These are phyloP conservation scores for Psammodynastes pulverulentus DNA, from an alignment of 2,113 vertebrate genomes.

Conservation along the genomic window DNA sequence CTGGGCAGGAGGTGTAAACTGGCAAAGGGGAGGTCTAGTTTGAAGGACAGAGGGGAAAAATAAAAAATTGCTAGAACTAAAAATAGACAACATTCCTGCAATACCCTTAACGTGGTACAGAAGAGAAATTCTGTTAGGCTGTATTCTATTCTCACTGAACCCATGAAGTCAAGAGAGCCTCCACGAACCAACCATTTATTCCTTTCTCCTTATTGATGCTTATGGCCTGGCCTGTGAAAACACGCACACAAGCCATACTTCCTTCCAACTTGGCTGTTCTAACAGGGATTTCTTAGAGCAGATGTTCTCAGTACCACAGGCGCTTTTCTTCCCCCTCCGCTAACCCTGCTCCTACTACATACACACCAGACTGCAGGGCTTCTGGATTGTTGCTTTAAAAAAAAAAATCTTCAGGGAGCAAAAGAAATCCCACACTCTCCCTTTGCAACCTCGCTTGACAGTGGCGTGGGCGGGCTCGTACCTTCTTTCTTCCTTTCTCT, in stretches of 20 bases:
- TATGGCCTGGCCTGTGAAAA: not conserved
- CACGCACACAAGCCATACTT: not conserved
- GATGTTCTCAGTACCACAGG: constrained; percentile 69
- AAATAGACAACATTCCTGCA: not conserved
- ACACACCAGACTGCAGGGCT: constrained; percentile 62
- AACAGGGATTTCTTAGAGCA: constrained; percentile 48
- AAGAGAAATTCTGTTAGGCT: too few species aligned
- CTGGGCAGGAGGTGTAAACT: not conserved
- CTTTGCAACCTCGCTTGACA: constrained; percentile 49
- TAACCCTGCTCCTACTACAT: constrained; percentile 65
- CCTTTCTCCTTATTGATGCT: not conserved
- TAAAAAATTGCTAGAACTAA: not conserved
- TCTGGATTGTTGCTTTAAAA: constrained; percentile 55
- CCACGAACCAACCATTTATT: not conserved
- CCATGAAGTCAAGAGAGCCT: not conserved
- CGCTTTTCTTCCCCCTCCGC: constrained; percentile 55
- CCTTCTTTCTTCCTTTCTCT: constrained; percentile 12
- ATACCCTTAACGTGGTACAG: not conserved
- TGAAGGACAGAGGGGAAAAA: not conserved
- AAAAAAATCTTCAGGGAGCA: constrained; percentile 30
- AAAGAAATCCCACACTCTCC: constrained; percentile 53
- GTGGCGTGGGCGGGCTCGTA: constrained; percentile 31
- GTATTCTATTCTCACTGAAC: not conserved
- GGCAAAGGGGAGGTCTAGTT: not conserved
- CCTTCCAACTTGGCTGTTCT: constrained; percentile 52